phyloP scores from a whole-genome alignment of 2,797 vertebrate species.

The Loriculus beryllinus region DNA sequence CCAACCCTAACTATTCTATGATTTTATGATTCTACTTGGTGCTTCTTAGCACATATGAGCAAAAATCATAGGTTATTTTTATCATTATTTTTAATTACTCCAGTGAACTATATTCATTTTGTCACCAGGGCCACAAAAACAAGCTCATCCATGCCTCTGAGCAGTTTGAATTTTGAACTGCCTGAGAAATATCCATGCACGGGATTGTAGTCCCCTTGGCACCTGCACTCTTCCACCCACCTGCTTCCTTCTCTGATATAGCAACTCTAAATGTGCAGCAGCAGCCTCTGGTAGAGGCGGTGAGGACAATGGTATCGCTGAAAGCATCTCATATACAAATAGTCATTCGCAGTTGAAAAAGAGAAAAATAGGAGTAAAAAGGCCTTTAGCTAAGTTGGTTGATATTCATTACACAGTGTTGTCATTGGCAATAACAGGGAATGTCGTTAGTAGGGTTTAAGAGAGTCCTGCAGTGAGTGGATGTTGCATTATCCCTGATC shows the following conservation, averaged over 20 bases:
- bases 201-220: neutral
- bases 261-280: neutral
- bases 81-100: neutral
- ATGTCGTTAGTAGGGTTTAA: neutral
- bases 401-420: slow-evolving; percentile 28
- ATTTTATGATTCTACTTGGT: neutral
- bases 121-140: neutral
- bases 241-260: neutral
- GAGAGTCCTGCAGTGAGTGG: neutral
- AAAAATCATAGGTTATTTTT: neutral
- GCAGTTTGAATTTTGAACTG: neutral
- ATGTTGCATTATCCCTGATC: slow-evolving; percentile 10
- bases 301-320: neutral
- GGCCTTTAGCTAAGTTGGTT: neutral
- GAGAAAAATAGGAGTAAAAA: slow-evolving; percentile 38
- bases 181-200: neutral
- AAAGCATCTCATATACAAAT: neutral
- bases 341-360: slow-evolving; percentile 7
- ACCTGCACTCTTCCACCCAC: neutral
- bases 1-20: neutral
- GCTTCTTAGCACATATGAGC: neutral
- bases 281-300: neutral
- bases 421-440: slow-evolving; percentile 10
- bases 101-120: neutral
- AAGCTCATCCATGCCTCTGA: neutral